Evolutionary conservation across 2,888 invertebrate species (phyloP).

Genomic region (Andrena bicolor): DNA sequence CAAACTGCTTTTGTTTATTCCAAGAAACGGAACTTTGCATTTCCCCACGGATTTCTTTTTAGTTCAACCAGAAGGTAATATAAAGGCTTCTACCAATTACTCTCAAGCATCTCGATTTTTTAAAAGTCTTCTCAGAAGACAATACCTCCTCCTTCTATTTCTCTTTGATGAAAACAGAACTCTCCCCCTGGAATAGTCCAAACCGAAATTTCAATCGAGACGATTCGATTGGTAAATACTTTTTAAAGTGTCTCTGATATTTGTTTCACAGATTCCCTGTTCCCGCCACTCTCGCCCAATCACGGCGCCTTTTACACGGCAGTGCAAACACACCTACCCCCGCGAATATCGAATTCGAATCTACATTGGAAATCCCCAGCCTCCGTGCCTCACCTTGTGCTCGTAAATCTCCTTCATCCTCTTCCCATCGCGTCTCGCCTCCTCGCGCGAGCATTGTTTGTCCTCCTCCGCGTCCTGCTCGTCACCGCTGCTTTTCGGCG

Average conservation of each 20-base stretch:
- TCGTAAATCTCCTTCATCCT: slow-evolving; percentile 76
- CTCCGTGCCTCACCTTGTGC: slow-evolving; percentile 75
- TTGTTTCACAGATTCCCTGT: slow-evolving; percentile 54
- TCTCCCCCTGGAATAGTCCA: not conserved
- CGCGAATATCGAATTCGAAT: slow-evolving; percentile 49
- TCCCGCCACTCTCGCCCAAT: slow-evolving; percentile 18
- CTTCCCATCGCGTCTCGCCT: slow-evolving; percentile 57
- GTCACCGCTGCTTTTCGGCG: slow-evolving; percentile 57
- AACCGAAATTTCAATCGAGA: not conserved
- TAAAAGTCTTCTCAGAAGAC: no score
- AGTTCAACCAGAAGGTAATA: no score
- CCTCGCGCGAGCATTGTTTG: slow-evolving; percentile 38
- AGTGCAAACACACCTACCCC: slow-evolving; percentile 31
- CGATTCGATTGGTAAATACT: slow-evolving; percentile 35
- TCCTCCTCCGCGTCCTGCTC: slow-evolving; percentile 53
- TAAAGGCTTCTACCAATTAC: no score
- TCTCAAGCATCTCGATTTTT: no score
- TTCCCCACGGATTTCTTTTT: no score
- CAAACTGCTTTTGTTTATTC: no score
- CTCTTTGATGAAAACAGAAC: not conserved
- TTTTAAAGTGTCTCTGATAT: slow-evolving; percentile 40
- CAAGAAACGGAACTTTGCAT: no score
- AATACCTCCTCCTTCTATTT: not conserved
- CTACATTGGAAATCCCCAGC: slow-evolving; percentile 42
- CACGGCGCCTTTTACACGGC: slow-evolving; percentile 23